Percentiles rank a stretch among this genome's conserved stretches.
These are phyloP conservation scores for Psylliodes chrysocephalus DNA, from an alignment of 2,888 invertebrate species.

Conservation along the genomic window DNA sequence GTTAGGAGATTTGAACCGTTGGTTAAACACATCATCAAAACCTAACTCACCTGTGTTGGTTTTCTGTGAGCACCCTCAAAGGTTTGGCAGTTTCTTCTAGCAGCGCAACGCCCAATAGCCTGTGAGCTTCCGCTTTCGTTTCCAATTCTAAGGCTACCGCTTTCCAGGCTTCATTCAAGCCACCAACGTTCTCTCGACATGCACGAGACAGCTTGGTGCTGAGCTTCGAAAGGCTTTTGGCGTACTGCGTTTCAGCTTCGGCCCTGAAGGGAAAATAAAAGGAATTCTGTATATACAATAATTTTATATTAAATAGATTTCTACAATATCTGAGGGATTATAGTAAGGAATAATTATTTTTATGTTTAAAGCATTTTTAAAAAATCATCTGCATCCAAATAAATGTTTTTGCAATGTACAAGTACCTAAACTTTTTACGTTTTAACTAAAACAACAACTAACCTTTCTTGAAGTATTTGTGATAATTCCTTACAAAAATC, in stretches of 20 bases:
- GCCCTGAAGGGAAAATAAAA: slow-evolving; percentile 72
- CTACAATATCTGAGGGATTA: no score
- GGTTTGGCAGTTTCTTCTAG: slow-evolving; percentile 92
- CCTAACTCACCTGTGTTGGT: slow-evolving; percentile 68
- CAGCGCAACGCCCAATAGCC: slow-evolving; percentile 71
- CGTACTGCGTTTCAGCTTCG: slow-evolving; percentile 90
- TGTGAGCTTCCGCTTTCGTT: slow-evolving; percentile 89
- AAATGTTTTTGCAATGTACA: no score
- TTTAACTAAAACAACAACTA: no score
- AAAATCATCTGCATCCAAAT: no score
- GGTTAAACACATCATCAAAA: no score
- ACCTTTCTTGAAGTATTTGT: slow-evolving; percentile 92
- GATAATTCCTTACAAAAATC: slow-evolving; percentile 95
- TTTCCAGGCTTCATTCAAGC: slow-evolving; percentile 91
- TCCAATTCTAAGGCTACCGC: slow-evolving; percentile 93
- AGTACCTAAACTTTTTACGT: no score
- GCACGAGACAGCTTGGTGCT: slow-evolving; percentile 87
- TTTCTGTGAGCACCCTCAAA: slow-evolving; percentile 77
- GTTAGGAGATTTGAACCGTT: no score
- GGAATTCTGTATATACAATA: no score
- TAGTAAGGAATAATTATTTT: no score
- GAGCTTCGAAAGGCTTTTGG: slow-evolving; percentile 89
- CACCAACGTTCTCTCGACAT: slow-evolving; percentile 79
- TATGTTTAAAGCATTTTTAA: no score
- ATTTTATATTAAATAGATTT: no score